Conservation (phyloP, 2,113 vertebrate genomes). For the Urocolius indicus region DNA sequence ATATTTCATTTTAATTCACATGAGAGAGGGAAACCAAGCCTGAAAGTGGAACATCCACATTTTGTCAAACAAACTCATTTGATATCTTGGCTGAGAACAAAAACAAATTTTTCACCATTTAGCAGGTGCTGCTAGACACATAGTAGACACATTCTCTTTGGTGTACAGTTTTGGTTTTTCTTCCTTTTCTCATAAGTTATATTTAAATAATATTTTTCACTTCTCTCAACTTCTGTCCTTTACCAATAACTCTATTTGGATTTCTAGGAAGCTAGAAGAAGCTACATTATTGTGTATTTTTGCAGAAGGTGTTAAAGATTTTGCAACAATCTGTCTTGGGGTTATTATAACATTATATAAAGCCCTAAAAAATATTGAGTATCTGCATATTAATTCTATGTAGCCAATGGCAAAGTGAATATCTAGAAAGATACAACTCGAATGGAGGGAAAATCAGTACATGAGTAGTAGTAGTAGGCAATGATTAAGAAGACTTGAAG, state of each 20-base stretch:
- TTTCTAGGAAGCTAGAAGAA: neutral
- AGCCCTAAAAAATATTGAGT: neutral
- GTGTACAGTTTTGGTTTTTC: neutral
- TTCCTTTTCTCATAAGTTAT: neutral
- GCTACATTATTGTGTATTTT: neutral
- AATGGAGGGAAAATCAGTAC: neutral
- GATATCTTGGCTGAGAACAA: neutral
- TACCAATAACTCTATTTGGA: neutral
- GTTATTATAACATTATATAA: neutral
- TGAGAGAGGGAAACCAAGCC: neutral
- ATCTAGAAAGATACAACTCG: neutral
- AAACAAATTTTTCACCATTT: neutral
- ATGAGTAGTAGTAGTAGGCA: neutral
- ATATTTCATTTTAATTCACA: conserved; percentile 35
- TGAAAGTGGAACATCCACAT: conserved; percentile 4
- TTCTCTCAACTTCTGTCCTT: neutral
- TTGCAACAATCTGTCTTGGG: neutral
- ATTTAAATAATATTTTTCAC: neutral
- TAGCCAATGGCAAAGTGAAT: neutral
- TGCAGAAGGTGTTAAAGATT: neutral
- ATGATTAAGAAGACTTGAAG: neutral
- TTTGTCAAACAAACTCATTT: conserved; percentile 16
- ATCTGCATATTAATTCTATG: neutral
- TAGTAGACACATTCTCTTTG: neutral
- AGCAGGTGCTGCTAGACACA: neutral